Evolutionary conservation across 2,888 invertebrate species (phyloP).

Genomic region (Autographa gamma): DNA sequence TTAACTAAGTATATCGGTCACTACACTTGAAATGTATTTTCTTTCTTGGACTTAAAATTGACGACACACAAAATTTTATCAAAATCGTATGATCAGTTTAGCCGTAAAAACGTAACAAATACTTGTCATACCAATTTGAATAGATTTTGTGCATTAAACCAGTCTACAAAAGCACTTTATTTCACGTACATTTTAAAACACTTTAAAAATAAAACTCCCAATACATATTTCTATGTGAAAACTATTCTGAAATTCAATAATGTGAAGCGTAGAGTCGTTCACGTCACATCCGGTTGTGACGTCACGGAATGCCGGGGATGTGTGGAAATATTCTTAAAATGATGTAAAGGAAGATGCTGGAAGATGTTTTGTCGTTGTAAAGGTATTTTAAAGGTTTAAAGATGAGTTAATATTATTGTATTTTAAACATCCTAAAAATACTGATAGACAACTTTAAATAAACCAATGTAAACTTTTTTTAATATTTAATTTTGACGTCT

Average conservation of each 20-base stretch:
- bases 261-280: constrained; percentile 30
- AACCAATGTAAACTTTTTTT: too few species aligned
- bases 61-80: too few species aligned
- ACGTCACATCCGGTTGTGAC: constrained; percentile 34
- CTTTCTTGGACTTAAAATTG: too few species aligned
- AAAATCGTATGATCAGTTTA: too few species aligned
- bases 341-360: constrained; percentile 31
- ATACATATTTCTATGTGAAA: constrained; percentile 27
- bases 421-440: too few species aligned
- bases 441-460: too few species aligned
- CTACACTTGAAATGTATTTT: background rate
- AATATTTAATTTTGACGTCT: too few species aligned
- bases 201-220: constrained; percentile 20
- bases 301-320: constrained; percentile 34
- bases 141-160: too few species aligned
- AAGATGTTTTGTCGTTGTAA: constrained; percentile 12
- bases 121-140: too few species aligned
- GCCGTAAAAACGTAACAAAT: too few species aligned
- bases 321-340: constrained; percentile 32
- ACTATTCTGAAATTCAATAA: constrained; percentile 55
- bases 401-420: background rate
- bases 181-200: background rate
- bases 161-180: background rate
- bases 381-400: constrained; percentile 10
- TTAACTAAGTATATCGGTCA: too few species aligned